Conservation (phyloP, 2,113 vertebrate genomes). For the Brienomyrus longianalis region DNA sequence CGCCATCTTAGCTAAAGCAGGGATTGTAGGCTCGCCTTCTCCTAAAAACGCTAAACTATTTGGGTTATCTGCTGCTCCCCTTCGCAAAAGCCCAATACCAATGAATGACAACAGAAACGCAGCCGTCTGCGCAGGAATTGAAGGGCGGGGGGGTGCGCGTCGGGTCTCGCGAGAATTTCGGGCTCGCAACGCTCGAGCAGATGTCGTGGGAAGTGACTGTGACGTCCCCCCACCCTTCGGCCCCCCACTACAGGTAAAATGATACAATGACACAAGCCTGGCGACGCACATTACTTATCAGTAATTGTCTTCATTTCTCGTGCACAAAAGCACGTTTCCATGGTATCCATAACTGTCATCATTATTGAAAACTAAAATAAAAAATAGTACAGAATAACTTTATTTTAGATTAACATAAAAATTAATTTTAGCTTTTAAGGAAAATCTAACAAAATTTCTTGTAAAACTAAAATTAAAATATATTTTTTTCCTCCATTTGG, state of each 20-base stretch:
- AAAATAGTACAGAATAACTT: background rate
- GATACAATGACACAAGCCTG: too few relatives aligned
- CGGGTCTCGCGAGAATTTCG: slow-evolving; percentile 53
- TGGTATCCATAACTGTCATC: background rate
- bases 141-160: background rate
- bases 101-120: slow-evolving; percentile 54
- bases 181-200: background rate
- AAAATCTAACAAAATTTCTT: background rate
- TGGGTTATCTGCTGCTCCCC: background rate
- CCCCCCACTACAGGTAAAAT: too few relatives aligned
- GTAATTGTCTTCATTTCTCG: background rate
- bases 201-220: background rate
- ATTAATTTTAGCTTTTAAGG: too few relatives aligned
- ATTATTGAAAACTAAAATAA: background rate
- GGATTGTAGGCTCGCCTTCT: background rate
- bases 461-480: background rate
- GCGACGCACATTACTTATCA: too few relatives aligned
- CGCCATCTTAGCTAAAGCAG: background rate
- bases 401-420: background rate
- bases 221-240: too few relatives aligned
- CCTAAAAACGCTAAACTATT: background rate
- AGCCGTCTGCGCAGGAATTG: slow-evolving; percentile 40
- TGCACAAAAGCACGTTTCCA: background rate
- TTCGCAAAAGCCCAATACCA: slow-evolving; percentile 36
- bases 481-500: background rate